Conservation (phyloP, 92 coral and sea anemone species). For the Micromussa lordhowensis region DNA sequence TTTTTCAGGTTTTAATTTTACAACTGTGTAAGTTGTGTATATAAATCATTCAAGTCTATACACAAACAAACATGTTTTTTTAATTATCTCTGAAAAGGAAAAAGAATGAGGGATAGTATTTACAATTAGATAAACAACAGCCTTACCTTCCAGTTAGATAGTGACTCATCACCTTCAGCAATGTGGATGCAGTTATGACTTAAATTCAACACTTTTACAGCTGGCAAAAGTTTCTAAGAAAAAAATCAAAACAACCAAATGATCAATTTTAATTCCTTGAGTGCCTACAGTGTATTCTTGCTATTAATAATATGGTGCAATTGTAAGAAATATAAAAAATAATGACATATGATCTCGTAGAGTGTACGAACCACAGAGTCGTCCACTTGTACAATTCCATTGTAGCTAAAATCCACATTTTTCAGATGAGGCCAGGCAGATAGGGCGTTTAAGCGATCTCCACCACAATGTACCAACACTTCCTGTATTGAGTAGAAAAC, state of each 20-base stretch:
- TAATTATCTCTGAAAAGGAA: too few relatives aligned
- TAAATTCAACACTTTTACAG: constrained; percentile 75
- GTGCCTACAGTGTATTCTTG: too few relatives aligned
- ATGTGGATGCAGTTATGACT: constrained; percentile 79
- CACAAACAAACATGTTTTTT: too few relatives aligned
- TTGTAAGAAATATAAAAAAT: too few relatives aligned
- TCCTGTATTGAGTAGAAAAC: constrained; percentile 52
- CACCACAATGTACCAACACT: constrained; percentile 91
- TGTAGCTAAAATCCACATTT: constrained; percentile 88
- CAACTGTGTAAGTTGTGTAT: too few relatives aligned
- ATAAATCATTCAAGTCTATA: too few relatives aligned
- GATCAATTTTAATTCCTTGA: too few relatives aligned
- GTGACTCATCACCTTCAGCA: constrained; percentile 58
- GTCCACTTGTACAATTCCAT: constrained; percentile 83
- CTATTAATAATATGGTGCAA: too few relatives aligned
- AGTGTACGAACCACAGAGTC: constrained; percentile 79
- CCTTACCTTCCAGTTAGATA: constrained; percentile 77
- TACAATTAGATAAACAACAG: too few relatives aligned
- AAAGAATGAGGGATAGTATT: too few relatives aligned
- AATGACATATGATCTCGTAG: background rate
- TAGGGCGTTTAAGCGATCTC: constrained; percentile 80
- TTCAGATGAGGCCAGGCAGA: constrained; percentile 85
- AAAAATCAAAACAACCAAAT: background rate
- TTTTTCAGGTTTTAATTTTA: too few relatives aligned
- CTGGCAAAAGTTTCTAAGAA: constrained; percentile 88